These are phyloP conservation scores for Siniperca scherzeri DNA, from an alignment of 2,797 vertebrate genomes.

Conservation along the genomic window DNA sequence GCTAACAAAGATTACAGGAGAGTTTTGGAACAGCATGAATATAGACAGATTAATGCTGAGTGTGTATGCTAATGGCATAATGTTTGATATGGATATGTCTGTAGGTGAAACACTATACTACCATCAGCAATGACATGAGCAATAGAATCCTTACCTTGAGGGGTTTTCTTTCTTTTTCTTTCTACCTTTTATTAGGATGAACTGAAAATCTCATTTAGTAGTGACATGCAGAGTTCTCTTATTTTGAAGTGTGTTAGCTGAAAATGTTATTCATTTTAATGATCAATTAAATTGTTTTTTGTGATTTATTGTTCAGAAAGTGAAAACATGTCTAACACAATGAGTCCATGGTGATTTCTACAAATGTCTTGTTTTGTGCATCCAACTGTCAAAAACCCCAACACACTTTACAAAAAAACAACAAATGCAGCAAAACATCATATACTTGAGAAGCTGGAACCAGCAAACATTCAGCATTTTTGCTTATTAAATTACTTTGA, in stretches of 20 bases:
- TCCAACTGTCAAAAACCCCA: neutral
- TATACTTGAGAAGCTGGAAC: no score
- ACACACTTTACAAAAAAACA: neutral
- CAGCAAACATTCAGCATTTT: neutral
- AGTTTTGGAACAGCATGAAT: neutral
- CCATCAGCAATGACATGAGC: conserved; percentile 24
- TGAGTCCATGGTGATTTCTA: neutral
- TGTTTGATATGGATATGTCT: conserved; percentile 6
- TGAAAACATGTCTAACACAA: neutral
- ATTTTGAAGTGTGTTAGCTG: neutral
- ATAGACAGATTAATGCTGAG: neutral
- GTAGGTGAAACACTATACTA: conserved; percentile 24
- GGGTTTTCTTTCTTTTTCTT: neutral
- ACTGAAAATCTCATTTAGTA: neutral
- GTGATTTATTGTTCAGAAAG: neutral
- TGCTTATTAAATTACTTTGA: neutral
- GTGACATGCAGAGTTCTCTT: neutral
- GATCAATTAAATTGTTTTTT: neutral
- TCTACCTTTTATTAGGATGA: conserved; percentile 12
- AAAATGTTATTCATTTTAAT: neutral
- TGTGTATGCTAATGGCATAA: neutral
- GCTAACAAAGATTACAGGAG: conserved; percentile 1
- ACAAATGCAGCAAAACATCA: neutral
- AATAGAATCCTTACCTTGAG: conserved; percentile 11
- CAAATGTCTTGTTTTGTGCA: neutral